Evolutionary conservation across 2,113 vertebrate genomes (phyloP), one percentile per base, ranked within the genome.

Genomic region (Himantopus leucocephalus): DNA sequence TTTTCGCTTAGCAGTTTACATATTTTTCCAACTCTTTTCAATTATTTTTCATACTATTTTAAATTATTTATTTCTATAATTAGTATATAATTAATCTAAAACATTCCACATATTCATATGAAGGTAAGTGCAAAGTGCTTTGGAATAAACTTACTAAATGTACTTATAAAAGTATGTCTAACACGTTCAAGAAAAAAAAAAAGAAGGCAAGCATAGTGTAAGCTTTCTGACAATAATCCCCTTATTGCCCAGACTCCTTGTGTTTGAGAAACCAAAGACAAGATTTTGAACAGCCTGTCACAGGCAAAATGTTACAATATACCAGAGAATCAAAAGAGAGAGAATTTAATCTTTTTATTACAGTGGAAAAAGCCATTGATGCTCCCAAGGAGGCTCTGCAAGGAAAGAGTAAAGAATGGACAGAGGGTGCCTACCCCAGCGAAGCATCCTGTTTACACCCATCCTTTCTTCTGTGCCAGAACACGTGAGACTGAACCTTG

Each of bases 151-250:
- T 37, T 37, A 59, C 4, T 15, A 67, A 63, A 45, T 37, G 5
- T 12, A 3, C 29, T 55, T 64, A 35, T 12, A 59, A 27, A 88
- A 85, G 16, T 53, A 67, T 47, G n/a, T 41, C 24, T 79, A 76
- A 68, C 0, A n/a, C 15, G 45, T 56, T 67, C 20, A 50, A 63
- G 45, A 8, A 45, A 63, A 74, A 63, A 74, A 66, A 77, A 48
- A 32, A n/a, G 1, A 35, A 73, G 24, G 29, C 55, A 96, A 92
- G 24, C 12, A 67, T 19, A 58, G 14, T 32, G 27, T 72, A 85
- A 94, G 86, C 55, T 91, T 91, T 76, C 75, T 80, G 71, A 73
- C 68, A 92, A 85, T 78, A 85, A 72, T 85, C n/a, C 18, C 83
- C 53, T 91, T 80, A 77, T 60, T 89, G 45, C 53, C 43, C 41